Conservation (phyloP, 2,113 vertebrate genomes). For the Xiphophorus couchianus region DNA sequence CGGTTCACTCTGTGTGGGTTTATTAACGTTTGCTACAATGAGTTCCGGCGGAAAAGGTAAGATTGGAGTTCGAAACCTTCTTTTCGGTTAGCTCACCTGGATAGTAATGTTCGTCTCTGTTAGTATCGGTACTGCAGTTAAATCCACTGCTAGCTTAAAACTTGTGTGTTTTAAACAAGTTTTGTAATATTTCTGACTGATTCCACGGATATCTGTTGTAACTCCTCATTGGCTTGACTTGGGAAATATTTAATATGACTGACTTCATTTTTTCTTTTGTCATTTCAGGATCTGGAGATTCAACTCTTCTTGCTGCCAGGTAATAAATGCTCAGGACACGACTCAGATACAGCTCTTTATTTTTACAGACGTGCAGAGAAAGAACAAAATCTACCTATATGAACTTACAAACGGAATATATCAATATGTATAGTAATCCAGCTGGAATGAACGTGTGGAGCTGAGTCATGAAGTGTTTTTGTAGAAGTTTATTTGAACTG, state of each 20-base stretch:
- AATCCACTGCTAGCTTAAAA: background rate
- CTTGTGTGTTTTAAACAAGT: background rate
- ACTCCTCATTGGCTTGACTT: too few relatives aligned
- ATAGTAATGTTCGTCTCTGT: background rate
- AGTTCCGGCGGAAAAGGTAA: conserved; percentile 59
- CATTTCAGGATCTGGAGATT: conserved; percentile 58
- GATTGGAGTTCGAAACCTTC: background rate
- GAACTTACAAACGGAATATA: too few relatives aligned
- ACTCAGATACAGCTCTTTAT: too few relatives aligned
- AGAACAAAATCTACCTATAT: too few relatives aligned
- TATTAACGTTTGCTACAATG: conserved; percentile 44
- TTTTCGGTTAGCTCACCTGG: background rate
- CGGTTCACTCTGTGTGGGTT: background rate
- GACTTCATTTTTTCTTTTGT: conserved; percentile 1
- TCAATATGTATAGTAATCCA: too few relatives aligned
- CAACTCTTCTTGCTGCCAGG: conserved; percentile 52
- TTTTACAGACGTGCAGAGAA: too few relatives aligned
- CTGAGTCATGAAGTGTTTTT: too few relatives aligned
- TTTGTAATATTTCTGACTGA: background rate
- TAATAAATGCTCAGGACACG: conserved; percentile 18
- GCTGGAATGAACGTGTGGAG: too few relatives aligned
- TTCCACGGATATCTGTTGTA: background rate
- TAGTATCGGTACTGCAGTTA: background rate
- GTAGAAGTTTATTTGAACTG: too few relatives aligned
- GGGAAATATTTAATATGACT: background rate